Evolutionary conservation across 2,113 vertebrate species (phyloP).

Genomic region (Crotalus horridus): DNA sequence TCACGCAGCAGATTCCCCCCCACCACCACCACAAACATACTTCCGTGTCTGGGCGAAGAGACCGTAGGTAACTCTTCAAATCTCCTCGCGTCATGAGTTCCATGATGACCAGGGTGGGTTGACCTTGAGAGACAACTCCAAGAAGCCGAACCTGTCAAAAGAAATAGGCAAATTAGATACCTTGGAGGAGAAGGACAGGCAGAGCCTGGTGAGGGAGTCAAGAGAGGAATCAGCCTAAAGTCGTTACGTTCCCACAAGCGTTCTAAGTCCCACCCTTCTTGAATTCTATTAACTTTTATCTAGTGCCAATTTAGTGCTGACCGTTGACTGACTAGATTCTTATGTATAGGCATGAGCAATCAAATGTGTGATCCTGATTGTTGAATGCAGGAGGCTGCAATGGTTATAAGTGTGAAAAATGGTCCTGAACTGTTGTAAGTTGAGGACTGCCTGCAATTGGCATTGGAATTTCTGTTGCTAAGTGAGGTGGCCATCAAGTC

Average conservation of each 20-base stretch:
- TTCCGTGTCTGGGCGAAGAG: slow-evolving; percentile 87
- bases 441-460: no score
- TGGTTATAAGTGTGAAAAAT: no score
- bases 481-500: no score
- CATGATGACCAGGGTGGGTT: slow-evolving; percentile 98
- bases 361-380: neutral
- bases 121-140: slow-evolving; percentile 97
- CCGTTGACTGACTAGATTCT: neutral
- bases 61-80: slow-evolving; percentile 95
- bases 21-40: slow-evolving; percentile 50
- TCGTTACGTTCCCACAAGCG: neutral
- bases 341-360: neutral
- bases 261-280: neutral
- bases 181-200: neutral
- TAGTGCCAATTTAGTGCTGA: neutral
- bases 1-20: neutral
- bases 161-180: neutral
- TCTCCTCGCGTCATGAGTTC: slow-evolving; percentile 98
- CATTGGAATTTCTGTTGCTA: no score
- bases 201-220: neutral
- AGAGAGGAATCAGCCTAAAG: neutral
- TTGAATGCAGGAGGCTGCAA: neutral
- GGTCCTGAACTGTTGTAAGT: no score
- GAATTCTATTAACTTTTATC: neutral
- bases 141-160: slow-evolving; percentile 86